Evolutionary conservation across 37 sponge, comb jelly and placozoan genomes (phyloP), one percentile per base, ranked within the genome.

Genomic region (Geodia barretti): DNA sequence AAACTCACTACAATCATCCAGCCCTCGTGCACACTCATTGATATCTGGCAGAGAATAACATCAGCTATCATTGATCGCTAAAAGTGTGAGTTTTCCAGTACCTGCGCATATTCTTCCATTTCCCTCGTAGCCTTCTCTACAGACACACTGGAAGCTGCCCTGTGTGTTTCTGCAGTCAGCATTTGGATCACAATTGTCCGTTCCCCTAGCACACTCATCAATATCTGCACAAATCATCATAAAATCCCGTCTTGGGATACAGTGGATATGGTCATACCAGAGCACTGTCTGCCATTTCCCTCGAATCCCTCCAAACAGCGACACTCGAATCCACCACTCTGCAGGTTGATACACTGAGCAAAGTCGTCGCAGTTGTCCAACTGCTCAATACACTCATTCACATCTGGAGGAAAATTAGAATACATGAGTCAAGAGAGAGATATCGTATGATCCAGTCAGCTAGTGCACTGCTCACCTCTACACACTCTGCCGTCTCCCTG

Each of bases 241-340:
- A n/a, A n/a, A n/a, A n/a, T n/a, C n/a, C n/a, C n/a, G n/a, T n/a
- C n/a, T n/a, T n/a, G n/a, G n/a, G n/a, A n/a, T n/a, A n/a, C n/a
- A n/a, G n/a, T n/a, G n/a, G n/a, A 47, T 47, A 31, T 70, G 71
- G 4, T 8, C 8, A 35, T 34, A 70, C 71, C 39, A 34, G 37
- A 21, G 38, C 71, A 70, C 21, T 70, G 36, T 70, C 30, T 31
- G 3, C 71, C 71, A 70, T 70, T 31, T 34, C 71, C 39, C 21
- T 14, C 30, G 21, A 34, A 70, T 8, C 71, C 71, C 30, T 19
- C 20, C 38, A 70, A 14, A 70, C 71, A 70, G 7, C 30, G 38
- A 36, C 71, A 70, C 11, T 35, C 21, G 21, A 30, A 70, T 5
- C 71, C 39, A 21, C 71, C 71, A 70, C 33, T 38, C 7, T 47